Base-by-base conservation (phyloP, 1,140 invertebrate genomes). In the Drosophila bocqueti region DNA sequence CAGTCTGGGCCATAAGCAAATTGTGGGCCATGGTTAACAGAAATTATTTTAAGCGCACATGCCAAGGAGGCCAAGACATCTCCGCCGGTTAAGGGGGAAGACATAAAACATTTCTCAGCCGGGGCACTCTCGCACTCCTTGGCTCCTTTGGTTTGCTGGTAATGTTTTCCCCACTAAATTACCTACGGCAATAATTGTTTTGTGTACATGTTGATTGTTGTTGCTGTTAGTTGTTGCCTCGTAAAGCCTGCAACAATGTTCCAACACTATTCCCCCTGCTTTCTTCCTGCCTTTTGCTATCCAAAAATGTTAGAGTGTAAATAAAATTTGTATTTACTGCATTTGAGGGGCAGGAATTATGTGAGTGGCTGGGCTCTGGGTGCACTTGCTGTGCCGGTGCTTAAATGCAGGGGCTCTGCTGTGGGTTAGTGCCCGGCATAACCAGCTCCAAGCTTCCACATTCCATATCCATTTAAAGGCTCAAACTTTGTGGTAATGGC, bases 121-220 rank as follows among this genome's bases (percentile, higher is more conserved):
- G 46, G 36, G 6, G 34, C 16, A 24, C 24, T 13, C 36, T 69
- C 43, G 49, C 61, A 42, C 50, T 43, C 65, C 59, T 71, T 29
- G 63, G 67, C 58, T 55, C 18, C 52, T 24, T 24, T 24, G 24
- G 52, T 61, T 83, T 52, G 52, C 45, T 65, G 57, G 52, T 77
- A 73, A 83, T 83, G 75, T 76, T 68, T 82, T 86, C 52, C 58
- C 67, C 83, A 86, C 79, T 87, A 87, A 87, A 86, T 86, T 87
- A 86, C 79, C 83, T 86, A 79, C 76, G 55, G 85, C 82, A 68
- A 82, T 90, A 90, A 90, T 90, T 90, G 85, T 90, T 87, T 85
- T 82, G 75, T 85, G 76, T 82, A 79, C 86, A 90, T 81, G 77
- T 66, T 50, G 47, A 52, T 40, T 43, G 66, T 47, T 49, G 29